These are phyloP conservation scores for Thaumetopoea pityocampa DNA, from an alignment of 1,140 invertebrate genomes.

Conservation along the genomic window DNA sequence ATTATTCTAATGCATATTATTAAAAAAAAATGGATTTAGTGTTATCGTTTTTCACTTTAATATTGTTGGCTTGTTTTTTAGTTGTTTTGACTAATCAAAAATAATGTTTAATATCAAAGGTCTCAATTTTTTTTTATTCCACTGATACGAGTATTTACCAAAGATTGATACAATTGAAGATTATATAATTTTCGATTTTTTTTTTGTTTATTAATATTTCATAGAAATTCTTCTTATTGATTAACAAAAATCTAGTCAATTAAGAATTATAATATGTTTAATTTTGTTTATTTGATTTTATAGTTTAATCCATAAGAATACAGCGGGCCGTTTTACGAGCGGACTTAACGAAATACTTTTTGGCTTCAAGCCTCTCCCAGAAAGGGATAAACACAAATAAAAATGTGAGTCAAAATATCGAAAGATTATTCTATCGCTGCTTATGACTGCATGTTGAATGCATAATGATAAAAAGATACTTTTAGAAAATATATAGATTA, in stretches of 20 bases:
- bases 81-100: too few relatives aligned
- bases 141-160: too few relatives aligned
- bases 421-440: conserved; percentile 51
- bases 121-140: too few relatives aligned
- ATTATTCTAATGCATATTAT: too few relatives aligned
- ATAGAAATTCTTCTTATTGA: not conserved
- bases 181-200: too few relatives aligned
- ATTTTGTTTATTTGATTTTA: not conserved
- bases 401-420: conserved; percentile 65
- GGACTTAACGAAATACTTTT: too few relatives aligned
- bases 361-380: conserved; percentile 1
- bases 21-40: too few relatives aligned
- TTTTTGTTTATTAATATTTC: too few relatives aligned
- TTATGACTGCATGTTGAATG: conserved; percentile 51
- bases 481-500: conserved; percentile 53
- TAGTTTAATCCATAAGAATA: not conserved
- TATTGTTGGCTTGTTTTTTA: too few relatives aligned
- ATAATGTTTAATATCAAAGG: too few relatives aligned
- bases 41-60: too few relatives aligned
- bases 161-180: not conserved
- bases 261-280: conserved; percentile 5
- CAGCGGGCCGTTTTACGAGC: conserved; percentile 2
- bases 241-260: conserved; percentile 12
- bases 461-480: conserved; percentile 43
- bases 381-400: conserved; percentile 6